phyloP scores from a whole-genome alignment of 2,888 invertebrate species.

The Holacanthella duospinosa region DNA sequence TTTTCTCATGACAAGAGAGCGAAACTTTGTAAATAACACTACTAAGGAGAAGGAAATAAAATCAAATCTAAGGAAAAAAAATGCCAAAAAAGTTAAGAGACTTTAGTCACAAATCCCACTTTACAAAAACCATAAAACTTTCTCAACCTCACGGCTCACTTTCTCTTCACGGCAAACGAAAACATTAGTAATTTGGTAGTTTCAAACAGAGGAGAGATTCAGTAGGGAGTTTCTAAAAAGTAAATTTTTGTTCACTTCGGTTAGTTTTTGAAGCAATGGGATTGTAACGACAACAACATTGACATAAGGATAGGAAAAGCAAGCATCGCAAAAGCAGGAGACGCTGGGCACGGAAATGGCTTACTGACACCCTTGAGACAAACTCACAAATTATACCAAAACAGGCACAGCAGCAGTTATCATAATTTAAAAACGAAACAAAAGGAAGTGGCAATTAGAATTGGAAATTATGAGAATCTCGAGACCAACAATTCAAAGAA shows the following conservation, averaged over 20 bases:
- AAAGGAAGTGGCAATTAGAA: background rate
- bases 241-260: background rate
- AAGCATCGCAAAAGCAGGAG: too few relatives aligned
- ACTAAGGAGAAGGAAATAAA: background rate
- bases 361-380: too few relatives aligned
- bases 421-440: background rate
- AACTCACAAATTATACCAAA: background rate
- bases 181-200: conserved; percentile 2
- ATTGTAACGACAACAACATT: background rate
- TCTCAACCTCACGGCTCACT: background rate
- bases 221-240: too few relatives aligned
- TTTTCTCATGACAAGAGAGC: background rate
- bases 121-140: background rate
- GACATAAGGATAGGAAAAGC: too few relatives aligned
- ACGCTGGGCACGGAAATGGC: too few relatives aligned
- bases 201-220: background rate
- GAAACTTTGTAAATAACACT: conserved; percentile 1
- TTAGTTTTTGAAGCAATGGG: background rate
- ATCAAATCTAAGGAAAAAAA: background rate
- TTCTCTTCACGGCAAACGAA: background rate
- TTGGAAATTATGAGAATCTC: too few relatives aligned
- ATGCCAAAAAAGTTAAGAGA: background rate
- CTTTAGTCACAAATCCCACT: conserved; percentile 1
- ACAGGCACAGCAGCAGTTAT: background rate
- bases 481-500: too few relatives aligned